phyloP scores from a whole-genome alignment of 1,140 invertebrate species.

The Pogonus chalceus region DNA sequence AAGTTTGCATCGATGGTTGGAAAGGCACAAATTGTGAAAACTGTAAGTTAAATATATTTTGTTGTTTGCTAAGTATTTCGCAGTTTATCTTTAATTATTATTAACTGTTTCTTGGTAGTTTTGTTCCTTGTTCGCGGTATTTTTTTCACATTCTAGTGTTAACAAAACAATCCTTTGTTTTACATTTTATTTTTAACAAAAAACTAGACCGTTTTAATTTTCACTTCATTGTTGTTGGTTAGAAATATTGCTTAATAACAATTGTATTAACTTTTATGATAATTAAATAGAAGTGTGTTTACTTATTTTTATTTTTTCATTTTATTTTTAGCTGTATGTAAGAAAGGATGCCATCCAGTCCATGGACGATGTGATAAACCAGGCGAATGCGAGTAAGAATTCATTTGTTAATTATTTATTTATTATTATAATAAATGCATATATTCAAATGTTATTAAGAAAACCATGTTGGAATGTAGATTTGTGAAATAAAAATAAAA shows the following conservation, averaged over 20 bases:
- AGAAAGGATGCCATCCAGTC: constrained; percentile 75
- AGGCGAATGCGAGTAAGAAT: constrained; percentile 78
- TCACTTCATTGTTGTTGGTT: no score
- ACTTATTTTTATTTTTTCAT: constrained; percentile 14
- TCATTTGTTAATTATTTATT: no score
- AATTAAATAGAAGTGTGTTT: no score
- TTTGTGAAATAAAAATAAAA: no score
- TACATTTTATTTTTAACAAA: background rate
- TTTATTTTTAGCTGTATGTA: constrained; percentile 70
- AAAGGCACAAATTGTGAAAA: constrained; percentile 84
- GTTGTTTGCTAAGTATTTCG: no score
- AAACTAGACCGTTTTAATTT: background rate
- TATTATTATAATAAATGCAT: no score
- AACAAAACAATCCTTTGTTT: background rate
- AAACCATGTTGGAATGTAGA: no score
- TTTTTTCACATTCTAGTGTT: background rate
- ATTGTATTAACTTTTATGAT: no score
- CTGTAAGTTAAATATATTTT: constrained; percentile 46
- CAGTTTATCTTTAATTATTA: constrained; percentile 8
- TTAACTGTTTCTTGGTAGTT: constrained; percentile 3
- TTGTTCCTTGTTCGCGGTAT: background rate
- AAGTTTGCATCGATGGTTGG: constrained; percentile 87
- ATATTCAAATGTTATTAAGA: no score
- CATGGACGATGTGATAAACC: constrained; percentile 82
- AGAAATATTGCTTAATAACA: no score